Evolutionary conservation across 2,797 vertebrate species (phyloP).

Genomic region (Catharus ustulatus): DNA sequence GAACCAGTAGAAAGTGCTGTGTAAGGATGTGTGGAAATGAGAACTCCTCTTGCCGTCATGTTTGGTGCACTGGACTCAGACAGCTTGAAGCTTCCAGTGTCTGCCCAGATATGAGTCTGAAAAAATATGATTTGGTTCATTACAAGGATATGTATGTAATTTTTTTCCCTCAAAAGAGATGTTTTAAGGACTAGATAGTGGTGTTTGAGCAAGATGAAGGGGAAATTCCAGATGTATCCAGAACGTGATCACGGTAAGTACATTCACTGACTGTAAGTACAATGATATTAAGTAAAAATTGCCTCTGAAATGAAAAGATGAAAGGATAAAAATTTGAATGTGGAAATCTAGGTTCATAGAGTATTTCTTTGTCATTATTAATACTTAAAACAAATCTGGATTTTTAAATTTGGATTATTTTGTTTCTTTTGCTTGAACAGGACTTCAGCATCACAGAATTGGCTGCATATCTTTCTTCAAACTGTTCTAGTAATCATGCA

Average conservation of each 20-base stretch:
- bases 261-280: neutral
- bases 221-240: neutral
- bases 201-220: neutral
- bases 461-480: neutral
- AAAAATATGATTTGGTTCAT: neutral
- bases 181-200: neutral
- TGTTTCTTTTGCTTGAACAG: neutral
- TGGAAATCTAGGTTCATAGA: neutral
- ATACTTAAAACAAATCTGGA: neutral
- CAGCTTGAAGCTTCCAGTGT: neutral
- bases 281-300: neutral
- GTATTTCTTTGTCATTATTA: neutral
- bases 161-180: neutral
- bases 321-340: neutral
- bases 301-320: neutral
- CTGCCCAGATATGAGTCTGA: neutral
- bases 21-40: conserved; percentile 5
- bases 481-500: neutral
- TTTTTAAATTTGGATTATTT: neutral
- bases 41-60: neutral
- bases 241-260: neutral
- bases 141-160: neutral
- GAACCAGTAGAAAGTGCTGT: conserved; percentile 35
- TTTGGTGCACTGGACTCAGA: neutral
- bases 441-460: neutral